These are phyloP conservation scores for Stictocephala bisonia DNA, from an alignment of 2,888 invertebrate species.

Conservation along the genomic window DNA sequence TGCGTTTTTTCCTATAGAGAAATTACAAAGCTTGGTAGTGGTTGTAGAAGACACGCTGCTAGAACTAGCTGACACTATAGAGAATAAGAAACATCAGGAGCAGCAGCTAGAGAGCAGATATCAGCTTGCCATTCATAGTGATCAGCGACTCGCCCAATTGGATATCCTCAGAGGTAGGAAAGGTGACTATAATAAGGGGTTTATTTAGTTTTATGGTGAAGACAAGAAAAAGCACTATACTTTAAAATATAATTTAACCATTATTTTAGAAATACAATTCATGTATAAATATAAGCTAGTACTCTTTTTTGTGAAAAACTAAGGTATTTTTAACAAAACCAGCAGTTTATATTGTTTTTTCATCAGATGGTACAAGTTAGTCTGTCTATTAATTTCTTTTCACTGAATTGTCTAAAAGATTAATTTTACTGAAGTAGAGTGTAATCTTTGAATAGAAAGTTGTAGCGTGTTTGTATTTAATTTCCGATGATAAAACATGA, in stretches of 20 bases:
- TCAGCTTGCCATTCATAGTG: conserved; percentile 76
- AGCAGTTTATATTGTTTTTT: conserved; percentile 41
- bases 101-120: conserved; percentile 78
- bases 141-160: conserved; percentile 72
- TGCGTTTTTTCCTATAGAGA: too few species aligned
- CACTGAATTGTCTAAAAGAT: too few species aligned
- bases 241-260: neutral
- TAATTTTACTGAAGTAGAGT: too few species aligned
- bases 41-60: conserved; percentile 74
- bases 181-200: neutral
- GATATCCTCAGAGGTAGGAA: conserved; percentile 69
- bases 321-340: too few species aligned
- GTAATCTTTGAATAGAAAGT: too few species aligned
- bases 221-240: neutral
- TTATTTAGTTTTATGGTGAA: neutral
- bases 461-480: too few species aligned
- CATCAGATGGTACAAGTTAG: neutral
- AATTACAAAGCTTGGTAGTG: conserved; percentile 70
- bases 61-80: conserved; percentile 75
- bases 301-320: too few species aligned
- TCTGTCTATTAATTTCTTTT: neutral
- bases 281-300: too few species aligned
- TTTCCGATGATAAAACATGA: too few species aligned
- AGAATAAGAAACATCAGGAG: conserved; percentile 76
- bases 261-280: too few species aligned